Evolutionary conservation across 1,140 invertebrate genomes (phyloP).

Genomic region (Cotesia glomerata): DNA sequence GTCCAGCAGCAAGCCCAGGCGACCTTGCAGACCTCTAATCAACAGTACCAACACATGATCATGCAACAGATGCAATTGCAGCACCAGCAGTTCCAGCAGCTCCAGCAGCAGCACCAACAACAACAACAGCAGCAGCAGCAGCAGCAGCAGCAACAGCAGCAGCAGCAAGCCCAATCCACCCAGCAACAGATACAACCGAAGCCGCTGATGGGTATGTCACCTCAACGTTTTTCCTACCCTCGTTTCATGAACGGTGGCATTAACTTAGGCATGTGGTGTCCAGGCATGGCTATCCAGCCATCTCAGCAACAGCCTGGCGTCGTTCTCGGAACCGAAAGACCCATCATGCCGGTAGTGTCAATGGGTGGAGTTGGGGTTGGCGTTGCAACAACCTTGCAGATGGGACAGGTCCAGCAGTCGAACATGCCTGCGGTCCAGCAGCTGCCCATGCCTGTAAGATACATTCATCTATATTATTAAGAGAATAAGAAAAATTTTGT

Average conservation of each 20-base stretch:
- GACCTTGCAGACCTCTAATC: conserved; percentile 46
- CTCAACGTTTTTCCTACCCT: neutral
- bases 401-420: conserved; percentile 59
- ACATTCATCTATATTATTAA: neutral
- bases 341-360: conserved; percentile 67
- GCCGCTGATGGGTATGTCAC: conserved; percentile 63
- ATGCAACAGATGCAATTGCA: conserved; percentile 34
- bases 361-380: conserved; percentile 56
- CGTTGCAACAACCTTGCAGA: conserved; percentile 50
- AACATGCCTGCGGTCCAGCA: conserved; percentile 61
- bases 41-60: conserved; percentile 49
- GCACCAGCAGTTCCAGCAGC: conserved; percentile 25
- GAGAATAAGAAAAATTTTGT: no score
- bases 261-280: conserved; percentile 13
- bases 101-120: conserved; percentile 54
- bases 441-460: conserved; percentile 58
- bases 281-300: conserved; percentile 56
- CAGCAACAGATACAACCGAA: conserved; percentile 65
- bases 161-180: conserved; percentile 58
- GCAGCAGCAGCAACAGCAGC: conserved; percentile 56
- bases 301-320: conserved; percentile 51
- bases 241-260: neutral
- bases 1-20: conserved; percentile 48
- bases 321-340: conserved; percentile 60
- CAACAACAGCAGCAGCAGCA: conserved; percentile 53